Evolutionary conservation across 2,888 invertebrate species (phyloP), one percentile per base, ranked within the genome.

Genomic region (Andricus quercusramuli): DNA sequence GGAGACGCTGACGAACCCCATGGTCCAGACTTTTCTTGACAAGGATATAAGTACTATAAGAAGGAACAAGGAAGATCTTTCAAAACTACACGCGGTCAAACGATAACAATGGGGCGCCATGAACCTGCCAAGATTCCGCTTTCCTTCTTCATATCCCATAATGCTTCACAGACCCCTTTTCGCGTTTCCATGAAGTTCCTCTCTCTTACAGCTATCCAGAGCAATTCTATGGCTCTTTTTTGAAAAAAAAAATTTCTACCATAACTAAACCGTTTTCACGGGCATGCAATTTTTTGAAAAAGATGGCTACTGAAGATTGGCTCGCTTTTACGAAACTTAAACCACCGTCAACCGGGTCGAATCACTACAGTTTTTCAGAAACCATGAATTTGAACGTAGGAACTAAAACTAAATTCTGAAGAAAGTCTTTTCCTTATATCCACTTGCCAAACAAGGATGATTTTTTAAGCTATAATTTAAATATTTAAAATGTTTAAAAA

Each of bases 61-160:
- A 37, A 8, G 29, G 32, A 74, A 56, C 56, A 74, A 74, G 56
- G 51, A 74, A 74, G 51, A 29, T 56, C n/a, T 51, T 56, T 56
- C 29, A 74, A 59, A 74, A 74, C 32, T 74, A 59, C 56, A 56
- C 56, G 56, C 32, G n/a, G 56, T 59, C 37, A 20, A 59, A n/a
- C 32, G 74, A 74, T 56, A 74, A 74, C 56, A 74, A 56, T 32
- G 22, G 56, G 74, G 29, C 64, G 17, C 64, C 64, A 74, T 74
- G 56, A 56, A 74, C 74, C 74, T 74, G 74, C 37, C 17, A 59
- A 59, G 37, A 74, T 74, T n/a, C 74, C 32, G 70, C 29, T 74
- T 74, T 74, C 32, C 74, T 56, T 74, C 29, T 74, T 74, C 56
- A 20, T 32, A 15, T 74, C 74, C 13, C 37, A 32, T 37, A 56